These are phyloP conservation scores for Melinopterus prodromus DNA, from an alignment of 2,888 invertebrate genomes.

Conservation along the genomic window DNA sequence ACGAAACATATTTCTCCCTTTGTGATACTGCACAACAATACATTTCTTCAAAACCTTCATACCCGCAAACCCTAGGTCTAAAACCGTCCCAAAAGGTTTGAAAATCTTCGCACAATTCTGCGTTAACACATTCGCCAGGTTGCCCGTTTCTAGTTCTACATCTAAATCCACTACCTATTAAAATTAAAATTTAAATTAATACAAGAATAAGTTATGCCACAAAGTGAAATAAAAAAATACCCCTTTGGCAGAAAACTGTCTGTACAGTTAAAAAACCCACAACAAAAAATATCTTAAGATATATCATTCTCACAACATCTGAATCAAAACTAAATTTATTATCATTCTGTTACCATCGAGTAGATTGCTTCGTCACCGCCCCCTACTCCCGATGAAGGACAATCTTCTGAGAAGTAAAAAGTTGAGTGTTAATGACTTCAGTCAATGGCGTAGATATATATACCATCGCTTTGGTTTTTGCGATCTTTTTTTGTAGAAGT, in stretches of 20 bases:
- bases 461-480: not conserved
- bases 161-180: constrained; percentile 10
- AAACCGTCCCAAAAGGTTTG: not conserved
- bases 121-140: not conserved
- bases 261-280: not conserved
- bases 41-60: constrained; percentile 13
- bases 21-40: constrained; percentile 6
- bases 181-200: not conserved
- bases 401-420: not conserved
- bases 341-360: not conserved
- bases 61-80: constrained; percentile 19
- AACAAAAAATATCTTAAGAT: not conserved
- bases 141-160: constrained; percentile 18
- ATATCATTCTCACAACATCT: not conserved
- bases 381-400: not conserved
- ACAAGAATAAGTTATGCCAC: not conserved
- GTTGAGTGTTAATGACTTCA: not conserved
- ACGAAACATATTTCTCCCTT: not conserved
- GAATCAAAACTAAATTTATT: not conserved
- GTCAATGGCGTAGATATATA: not conserved
- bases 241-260: not conserved
- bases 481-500: not conserved
- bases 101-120: not conserved
- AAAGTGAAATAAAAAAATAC: not conserved
- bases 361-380: not conserved